phyloP scores from a whole-genome alignment of 2,888 invertebrate genomes.

The Scaptomyza cyrtandrae region DNA sequence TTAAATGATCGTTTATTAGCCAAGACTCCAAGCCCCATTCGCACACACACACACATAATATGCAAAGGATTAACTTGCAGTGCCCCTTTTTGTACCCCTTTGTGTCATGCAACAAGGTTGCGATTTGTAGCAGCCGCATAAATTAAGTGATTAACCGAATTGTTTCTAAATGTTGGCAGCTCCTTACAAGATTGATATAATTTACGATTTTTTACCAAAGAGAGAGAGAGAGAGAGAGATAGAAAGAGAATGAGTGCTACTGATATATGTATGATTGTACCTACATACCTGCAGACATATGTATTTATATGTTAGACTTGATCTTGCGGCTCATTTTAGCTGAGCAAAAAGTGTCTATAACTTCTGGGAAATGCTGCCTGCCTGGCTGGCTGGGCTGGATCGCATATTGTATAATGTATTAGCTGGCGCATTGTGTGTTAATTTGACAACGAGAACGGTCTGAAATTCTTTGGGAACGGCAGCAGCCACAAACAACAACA shows the following conservation, averaged over 20 bases:
- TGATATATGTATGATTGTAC: constrained; percentile 35
- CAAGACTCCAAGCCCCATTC: constrained; percentile 21
- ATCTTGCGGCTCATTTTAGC: constrained; percentile 15
- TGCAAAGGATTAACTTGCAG: constrained; percentile 41
- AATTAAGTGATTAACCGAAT: constrained; percentile 77
- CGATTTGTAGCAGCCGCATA: constrained; percentile 70
- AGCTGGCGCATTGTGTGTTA: constrained; percentile 75
- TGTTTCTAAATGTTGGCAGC: constrained; percentile 72
- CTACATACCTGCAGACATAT: constrained; percentile 1
- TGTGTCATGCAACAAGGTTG: constrained; percentile 66
- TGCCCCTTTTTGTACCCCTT: constrained; percentile 9
- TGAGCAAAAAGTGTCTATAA: constrained; percentile 55
- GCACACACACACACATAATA: background rate
- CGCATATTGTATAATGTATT: constrained; percentile 74
- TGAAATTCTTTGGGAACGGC: constrained; percentile 65
- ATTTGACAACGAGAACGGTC: constrained; percentile 61
- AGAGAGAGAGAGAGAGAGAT: background rate
- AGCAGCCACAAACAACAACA: constrained; percentile 53
- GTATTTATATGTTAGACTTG: background rate
- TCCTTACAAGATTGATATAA: constrained; percentile 69
- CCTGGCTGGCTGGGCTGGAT: constrained; percentile 16
- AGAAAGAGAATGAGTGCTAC: background rate
- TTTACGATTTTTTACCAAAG: constrained; percentile 52
- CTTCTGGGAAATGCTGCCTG: constrained; percentile 63
- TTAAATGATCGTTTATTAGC: constrained; percentile 79